A percentile compares a stretch with the other conserved stretches of the same genome.
phyloP scores from a whole-genome alignment of 2,113 vertebrate genomes.

The Elaphurus davidianus region DNA sequence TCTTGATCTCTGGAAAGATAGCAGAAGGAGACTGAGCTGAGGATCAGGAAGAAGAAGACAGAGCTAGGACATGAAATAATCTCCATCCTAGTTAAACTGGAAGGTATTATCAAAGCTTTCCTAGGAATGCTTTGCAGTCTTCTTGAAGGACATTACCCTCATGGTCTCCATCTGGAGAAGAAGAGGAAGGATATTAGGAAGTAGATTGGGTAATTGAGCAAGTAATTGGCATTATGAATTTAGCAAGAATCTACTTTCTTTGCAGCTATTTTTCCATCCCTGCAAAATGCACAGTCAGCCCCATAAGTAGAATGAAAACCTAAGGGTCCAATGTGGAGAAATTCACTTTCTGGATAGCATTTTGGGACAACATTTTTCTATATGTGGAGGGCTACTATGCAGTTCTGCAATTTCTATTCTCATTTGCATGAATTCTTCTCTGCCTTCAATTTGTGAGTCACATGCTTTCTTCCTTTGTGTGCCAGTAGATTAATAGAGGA shows the following conservation, averaged over 20 bases:
- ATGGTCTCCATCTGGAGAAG: neutral
- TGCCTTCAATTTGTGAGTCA: neutral
- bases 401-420: neutral
- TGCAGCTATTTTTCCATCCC: neutral
- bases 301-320: neutral
- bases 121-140: neutral
- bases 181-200: neutral
- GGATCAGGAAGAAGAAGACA: neutral
- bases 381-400: neutral
- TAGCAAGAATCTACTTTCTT: neutral
- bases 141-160: neutral
- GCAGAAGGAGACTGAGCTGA: neutral
- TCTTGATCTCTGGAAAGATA: neutral
- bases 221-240: neutral
- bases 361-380: neutral
- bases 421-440: neutral
- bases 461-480: neutral
- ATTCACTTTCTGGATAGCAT: neutral
- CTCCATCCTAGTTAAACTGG: neutral
- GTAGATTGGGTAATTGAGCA: neutral
- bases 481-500: neutral
- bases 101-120: neutral
- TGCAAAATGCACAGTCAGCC: neutral
- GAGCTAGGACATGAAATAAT: neutral
- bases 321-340: neutral